Base-by-base conservation (phyloP, 2,113 vertebrate species). In the Archilochus colubris region DNA sequence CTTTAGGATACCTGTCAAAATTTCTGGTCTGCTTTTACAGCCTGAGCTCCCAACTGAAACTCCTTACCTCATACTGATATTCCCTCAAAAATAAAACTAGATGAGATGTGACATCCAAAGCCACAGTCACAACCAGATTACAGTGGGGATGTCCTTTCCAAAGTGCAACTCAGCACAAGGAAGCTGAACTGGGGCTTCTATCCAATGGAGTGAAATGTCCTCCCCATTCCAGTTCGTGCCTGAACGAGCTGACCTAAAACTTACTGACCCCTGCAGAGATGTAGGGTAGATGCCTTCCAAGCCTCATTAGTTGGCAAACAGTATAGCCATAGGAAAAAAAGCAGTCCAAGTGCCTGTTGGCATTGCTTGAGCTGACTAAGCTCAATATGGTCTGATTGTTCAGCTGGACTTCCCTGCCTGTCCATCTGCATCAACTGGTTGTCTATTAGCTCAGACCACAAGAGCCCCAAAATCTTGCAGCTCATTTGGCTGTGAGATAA, bases 241-340 rank as follows among this genome's bases (percentile, higher is more conserved):
- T 91, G 43, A 94, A 86, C 64, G 93, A 81, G 68, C 73, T 72
- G 53, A 67, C 68, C 43, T 67, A 74, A 96, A 91, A 54, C 24
- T 85, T 93, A 81, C 64, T 89, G 91, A 94, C 68, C 68, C 64
- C 43, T 66, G 55, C 48, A 77, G 61, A 96, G 64, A 83, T 18
- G 53, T 72, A 75, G 24, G 44, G 44, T 70, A 86, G 72, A 55
- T 77, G 76, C 33, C 73, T 86, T 88, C 61, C 61, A 91, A 85
- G 33, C 73, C 73, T 93, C 62, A 82, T 4, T 53, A 81, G 30
- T 7, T 93, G 79, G 53, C 48, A 80, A 70, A 61, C 16, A 79
- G 43, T 36, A 46, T 14, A 72, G 48, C 55, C 15, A 20, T 7
- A 75, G 58, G 31, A 91, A 53, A 81, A 88, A 78, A 81, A 72